A percentile compares a stretch with the other conserved stretches of the same genome.
Evolutionary conservation across 2,888 invertebrate genomes (phyloP).

Genomic region (Sminthurides aquaticus): DNA sequence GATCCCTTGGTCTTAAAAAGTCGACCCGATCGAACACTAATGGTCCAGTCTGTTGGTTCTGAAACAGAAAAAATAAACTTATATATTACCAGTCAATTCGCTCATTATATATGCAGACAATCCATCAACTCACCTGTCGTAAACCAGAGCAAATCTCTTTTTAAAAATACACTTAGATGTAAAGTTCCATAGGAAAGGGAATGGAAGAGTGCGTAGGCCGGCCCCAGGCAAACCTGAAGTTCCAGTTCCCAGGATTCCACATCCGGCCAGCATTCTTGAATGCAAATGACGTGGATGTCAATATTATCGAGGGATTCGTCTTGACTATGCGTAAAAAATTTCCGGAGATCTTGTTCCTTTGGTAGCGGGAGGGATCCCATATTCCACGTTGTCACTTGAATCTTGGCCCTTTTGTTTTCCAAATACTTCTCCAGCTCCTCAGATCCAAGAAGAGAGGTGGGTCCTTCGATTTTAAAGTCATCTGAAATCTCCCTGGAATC

Average conservation of each 20-base stretch:
- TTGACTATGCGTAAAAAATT: slow-evolving; percentile 36
- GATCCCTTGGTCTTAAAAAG: slow-evolving; percentile 83
- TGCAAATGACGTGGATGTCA: slow-evolving; percentile 85
- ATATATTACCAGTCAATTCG: neutral
- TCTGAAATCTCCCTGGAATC: neutral
- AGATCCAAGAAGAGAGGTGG: slow-evolving; percentile 67
- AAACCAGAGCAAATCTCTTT: slow-evolving; percentile 91
- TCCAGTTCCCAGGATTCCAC: slow-evolving; percentile 80
- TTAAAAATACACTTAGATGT: slow-evolving; percentile 77
- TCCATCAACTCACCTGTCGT: slow-evolving; percentile 62
- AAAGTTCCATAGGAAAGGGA: slow-evolving; percentile 78
- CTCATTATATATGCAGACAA: neutral
- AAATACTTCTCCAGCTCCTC: slow-evolving; percentile 78
- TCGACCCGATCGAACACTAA: slow-evolving; percentile 82
- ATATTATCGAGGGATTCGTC: slow-evolving; percentile 28
- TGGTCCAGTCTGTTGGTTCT: slow-evolving; percentile 75
- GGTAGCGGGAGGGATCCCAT: slow-evolving; percentile 75
- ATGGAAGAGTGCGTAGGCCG: slow-evolving; percentile 83
- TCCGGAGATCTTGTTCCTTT: slow-evolving; percentile 36
- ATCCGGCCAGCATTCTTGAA: slow-evolving; percentile 86
- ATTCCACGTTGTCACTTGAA: slow-evolving; percentile 93
- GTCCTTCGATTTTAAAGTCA: neutral
- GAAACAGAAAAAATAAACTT: slow-evolving; percentile 28
- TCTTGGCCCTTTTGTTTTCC: slow-evolving; percentile 62
- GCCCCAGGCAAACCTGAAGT: slow-evolving; percentile 86